phyloP scores from a whole-genome alignment of 2,113 vertebrate species.

The Gallinago undulata region DNA sequence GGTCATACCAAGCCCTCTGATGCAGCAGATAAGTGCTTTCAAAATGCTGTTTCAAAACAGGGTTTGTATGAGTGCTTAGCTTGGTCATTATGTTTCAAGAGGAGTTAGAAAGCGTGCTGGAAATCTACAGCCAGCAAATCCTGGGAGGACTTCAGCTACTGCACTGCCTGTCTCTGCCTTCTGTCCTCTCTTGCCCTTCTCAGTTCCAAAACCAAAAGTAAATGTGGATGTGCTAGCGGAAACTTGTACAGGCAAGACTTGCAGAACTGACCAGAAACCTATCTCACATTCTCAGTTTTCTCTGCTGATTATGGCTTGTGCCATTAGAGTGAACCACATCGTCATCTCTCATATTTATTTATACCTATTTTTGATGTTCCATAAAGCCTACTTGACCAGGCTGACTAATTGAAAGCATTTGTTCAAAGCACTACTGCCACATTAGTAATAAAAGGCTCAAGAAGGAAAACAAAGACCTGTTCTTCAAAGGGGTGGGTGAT shows the following conservation, averaged over 20 bases:
- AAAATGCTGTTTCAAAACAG: neutral
- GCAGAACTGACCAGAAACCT: neutral
- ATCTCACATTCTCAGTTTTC: conserved; percentile 12
- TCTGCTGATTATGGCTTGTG: neutral
- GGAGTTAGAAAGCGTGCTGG: neutral
- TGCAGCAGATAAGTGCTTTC: neutral
- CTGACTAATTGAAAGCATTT: neutral
- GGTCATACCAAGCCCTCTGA: neutral
- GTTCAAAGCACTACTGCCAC: neutral
- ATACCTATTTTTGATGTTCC: neutral
- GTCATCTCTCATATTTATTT: fast-evolving
- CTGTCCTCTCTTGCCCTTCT: conserved; percentile 7
- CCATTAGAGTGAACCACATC: neutral
- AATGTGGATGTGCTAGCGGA: neutral
- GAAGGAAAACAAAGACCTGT: fast-evolving
- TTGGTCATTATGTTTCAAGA: neutral
- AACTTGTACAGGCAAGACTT: neutral
- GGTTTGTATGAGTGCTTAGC: neutral
- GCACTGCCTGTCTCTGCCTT: fast-evolving
- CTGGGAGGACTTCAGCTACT: neutral
- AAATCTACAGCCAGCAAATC: neutral
- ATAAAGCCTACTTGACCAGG: neutral
- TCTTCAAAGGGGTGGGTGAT: neutral
- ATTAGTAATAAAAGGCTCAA: neutral
- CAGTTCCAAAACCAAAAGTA: neutral